Base-by-base conservation (phyloP, 2,113 vertebrate species). In the Aegotheles bennettii region DNA sequence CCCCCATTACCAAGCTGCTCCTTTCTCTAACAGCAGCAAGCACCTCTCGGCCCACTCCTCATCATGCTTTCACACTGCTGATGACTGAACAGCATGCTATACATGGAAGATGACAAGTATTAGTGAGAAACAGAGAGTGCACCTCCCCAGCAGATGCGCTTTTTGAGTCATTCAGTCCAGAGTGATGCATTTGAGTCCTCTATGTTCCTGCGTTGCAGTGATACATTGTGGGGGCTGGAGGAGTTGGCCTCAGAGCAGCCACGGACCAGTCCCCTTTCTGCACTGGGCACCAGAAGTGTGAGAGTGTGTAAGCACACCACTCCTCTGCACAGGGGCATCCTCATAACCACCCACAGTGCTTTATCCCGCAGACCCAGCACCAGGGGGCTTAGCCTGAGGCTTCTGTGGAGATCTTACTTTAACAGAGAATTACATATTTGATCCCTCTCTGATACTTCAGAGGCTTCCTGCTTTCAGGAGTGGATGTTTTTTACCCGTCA, bases 141-240 rank as follows among this genome's bases (percentile, higher is more conserved):
- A 45, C 28, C 45, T 69, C 36, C 17, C 43, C 53, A 60, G 63
- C 33, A 87, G 63, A 33, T 25, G 23, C 47, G 36, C 29, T 36
- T 63, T 68, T 64, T 23, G 60, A 75, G 24, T 36, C 75, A 50
- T 36, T 45, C 61, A 33, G 47, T 33, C 38, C 74, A 42, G 57
- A 4, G 54, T 13, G 36, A 43, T 25, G 20, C 12, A 10, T 51
- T 53, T 11, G 21, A 48, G 29, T 25, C 56, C 51, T 42, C 38
- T 59, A 0, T 0, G 4, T 54, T 71, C 33, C 14, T 33, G 21
- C 0, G 0, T 7, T 47, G 18, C 61, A 54, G 53, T 28, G 78
- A 54, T 38, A 40, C 25, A 28, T 12, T 0, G 0, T 1, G 1
- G 18, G 33, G 10, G 20, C 47, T 35, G 28, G 25, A 45, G 36